A percentile compares a stretch with the other conserved stretches of the same genome.
phyloP scores from a whole-genome alignment of 2,888 invertebrate species.

The Gymnosoma rotundatum region DNA sequence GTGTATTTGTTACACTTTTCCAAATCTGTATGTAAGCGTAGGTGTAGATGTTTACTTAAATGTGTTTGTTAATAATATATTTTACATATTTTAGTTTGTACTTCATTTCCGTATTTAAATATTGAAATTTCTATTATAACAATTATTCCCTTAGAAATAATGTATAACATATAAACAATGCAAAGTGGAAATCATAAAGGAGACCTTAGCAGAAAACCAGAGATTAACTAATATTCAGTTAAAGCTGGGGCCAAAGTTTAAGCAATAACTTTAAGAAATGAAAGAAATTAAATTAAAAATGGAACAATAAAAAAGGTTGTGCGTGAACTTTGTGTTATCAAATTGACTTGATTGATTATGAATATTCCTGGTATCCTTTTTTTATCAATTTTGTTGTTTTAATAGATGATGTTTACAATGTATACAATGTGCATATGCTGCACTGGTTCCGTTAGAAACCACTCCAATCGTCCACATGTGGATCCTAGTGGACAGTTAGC shows the following conservation, averaged over 20 bases:
- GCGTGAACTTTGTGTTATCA: too few relatives aligned
- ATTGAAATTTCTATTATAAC: conserved; percentile 1
- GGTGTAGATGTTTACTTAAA: background rate
- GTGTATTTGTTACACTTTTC: background rate
- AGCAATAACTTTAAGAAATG: too few relatives aligned
- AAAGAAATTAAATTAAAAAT: too few relatives aligned
- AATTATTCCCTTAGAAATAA: conserved; percentile 30
- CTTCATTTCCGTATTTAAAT: background rate
- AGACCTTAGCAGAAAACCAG: background rate
- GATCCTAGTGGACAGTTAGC: too few relatives aligned
- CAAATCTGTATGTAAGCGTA: background rate
- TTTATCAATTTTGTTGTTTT: too few relatives aligned
- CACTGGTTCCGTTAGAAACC: too few relatives aligned
- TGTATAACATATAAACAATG: conserved; percentile 18
- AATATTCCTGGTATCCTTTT: too few relatives aligned
- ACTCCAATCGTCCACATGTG: too few relatives aligned
- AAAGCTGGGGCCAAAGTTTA: background rate
- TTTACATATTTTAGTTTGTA: conserved; percentile 4
- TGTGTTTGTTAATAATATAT: background rate
- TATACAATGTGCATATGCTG: too few relatives aligned
- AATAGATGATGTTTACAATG: too few relatives aligned
- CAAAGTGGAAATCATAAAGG: background rate
- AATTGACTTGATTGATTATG: too few relatives aligned
- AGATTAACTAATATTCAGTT: background rate
- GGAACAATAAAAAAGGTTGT: too few relatives aligned